These are phyloP conservation scores for Glyphotaelius pellucidus DNA, from an alignment of 2,888 invertebrate genomes.

Conservation along the genomic window DNA sequence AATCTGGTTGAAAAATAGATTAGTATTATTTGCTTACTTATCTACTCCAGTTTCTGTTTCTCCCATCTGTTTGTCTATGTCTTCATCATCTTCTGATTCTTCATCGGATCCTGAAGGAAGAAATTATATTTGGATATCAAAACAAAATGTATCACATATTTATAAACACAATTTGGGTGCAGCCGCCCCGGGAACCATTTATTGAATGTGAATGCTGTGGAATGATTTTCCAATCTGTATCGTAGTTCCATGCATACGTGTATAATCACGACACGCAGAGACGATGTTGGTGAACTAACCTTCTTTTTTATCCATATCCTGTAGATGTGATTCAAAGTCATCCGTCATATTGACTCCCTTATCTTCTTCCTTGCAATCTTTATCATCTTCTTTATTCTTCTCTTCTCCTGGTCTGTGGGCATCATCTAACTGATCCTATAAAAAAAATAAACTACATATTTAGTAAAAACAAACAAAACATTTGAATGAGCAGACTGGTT, in stretches of 20 bases:
- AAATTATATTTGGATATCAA: neutral
- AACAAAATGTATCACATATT: neutral
- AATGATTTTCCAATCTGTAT: too few relatives aligned
- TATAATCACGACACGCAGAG: neutral
- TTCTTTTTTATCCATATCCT: slow-evolving; percentile 84
- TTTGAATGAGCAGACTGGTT: neutral
- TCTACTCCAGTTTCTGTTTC: slow-evolving; percentile 93
- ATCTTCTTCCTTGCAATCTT: slow-evolving; percentile 91
- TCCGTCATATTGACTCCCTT: slow-evolving; percentile 97
- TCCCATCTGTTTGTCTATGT: slow-evolving; percentile 97
- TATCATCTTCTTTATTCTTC: slow-evolving; percentile 83
- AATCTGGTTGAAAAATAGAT: neutral
- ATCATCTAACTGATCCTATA: slow-evolving; percentile 95
- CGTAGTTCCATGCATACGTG: too few relatives aligned
- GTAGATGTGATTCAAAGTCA: slow-evolving; percentile 93
- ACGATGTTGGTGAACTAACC: neutral
- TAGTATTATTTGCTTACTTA: slow-evolving; percentile 73
- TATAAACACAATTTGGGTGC: too few relatives aligned
- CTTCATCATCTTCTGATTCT: slow-evolving; percentile 84
- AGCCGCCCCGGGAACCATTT: too few relatives aligned
- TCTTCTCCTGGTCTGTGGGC: slow-evolving; percentile 88
- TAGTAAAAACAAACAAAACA: neutral
- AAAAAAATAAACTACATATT: slow-evolving; percentile 69
- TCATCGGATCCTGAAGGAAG: slow-evolving; percentile 75
- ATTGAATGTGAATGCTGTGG: too few relatives aligned